Evolutionary conservation across 2,888 invertebrate species (phyloP), one percentile per base, ranked within the genome.

Genomic region (Caenorhabditis becei): DNA sequence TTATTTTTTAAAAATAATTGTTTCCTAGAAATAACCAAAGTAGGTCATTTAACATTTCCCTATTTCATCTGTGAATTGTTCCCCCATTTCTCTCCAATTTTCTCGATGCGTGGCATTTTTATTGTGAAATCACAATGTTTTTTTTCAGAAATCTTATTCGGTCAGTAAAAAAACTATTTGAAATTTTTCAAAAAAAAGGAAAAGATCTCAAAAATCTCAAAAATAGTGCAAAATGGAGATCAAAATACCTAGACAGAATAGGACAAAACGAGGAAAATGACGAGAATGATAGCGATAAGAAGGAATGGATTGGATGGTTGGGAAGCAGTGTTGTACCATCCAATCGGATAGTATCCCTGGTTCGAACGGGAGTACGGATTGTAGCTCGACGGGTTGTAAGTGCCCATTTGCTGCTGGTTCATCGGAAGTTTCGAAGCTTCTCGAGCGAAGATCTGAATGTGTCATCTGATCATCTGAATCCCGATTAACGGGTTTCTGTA

Each of bases 391-490:
- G 69, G 70, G 14, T 70, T 65, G 49, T 63, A 66, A 14, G 78
- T 47, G 4, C 14, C 41, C 10, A 41, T 47, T 61, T 77, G 63
- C 23, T 53, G 66, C 26, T 74, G 63, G 24, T 80, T 80, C 10
- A 75, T 77, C 8, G 72, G 82, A 2, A 82, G 65, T 62, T 82
- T 82, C 1, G 77, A 63, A 0, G 82, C 82, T 74, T 82, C 82
- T n/a, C 82, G 82, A 20, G 82, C 82, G 26, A 82, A 82, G 5
- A 82, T 65, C 77, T 81, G 67, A 71, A 63, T 10, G 16, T 14
- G 18, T 44, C n/a, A 28, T 35, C 49, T 1, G 28, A 7, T 16
- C n/a, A 28, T 1, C 5, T 24, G 5, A 10, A 7, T 32, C 10
- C 10, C 32, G 10, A 32, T 32, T 32, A 10, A 32, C 32, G 32